phyloP scores from a whole-genome alignment of 2,888 invertebrate genomes.

The Phanerotoma sp. region DNA sequence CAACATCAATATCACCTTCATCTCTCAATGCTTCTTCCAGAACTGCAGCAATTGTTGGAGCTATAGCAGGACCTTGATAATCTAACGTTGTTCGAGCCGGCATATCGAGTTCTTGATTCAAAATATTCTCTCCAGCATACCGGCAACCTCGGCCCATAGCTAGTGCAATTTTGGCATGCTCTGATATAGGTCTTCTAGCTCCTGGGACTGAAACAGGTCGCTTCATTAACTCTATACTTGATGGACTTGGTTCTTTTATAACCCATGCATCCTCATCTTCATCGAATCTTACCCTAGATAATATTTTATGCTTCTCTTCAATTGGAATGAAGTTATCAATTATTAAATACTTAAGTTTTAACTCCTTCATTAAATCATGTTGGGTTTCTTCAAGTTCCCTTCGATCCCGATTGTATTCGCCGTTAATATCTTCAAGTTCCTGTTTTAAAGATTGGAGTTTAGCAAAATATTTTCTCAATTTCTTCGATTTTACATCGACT shows the following conservation, averaged over 20 bases:
- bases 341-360: conserved; percentile 84
- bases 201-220: conserved; percentile 68
- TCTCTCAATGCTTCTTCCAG: conserved; percentile 54
- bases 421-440: conserved; percentile 79
- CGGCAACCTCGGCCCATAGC: conserved; percentile 59
- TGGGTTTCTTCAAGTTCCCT: conserved; percentile 90
- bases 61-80: conserved; percentile 70
- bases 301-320: conserved; percentile 74
- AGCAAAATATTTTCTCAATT: conserved; percentile 85
- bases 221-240: conserved; percentile 56
- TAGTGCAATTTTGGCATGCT: conserved; percentile 62
- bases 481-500: conserved; percentile 94
- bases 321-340: conserved; percentile 89
- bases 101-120: conserved; percentile 74
- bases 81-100: conserved; percentile 75
- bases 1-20: conserved; percentile 55
- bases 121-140: conserved; percentile 68
- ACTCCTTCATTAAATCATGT: conserved; percentile 86
- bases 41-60: conserved; percentile 69
- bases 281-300: conserved; percentile 74
- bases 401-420: conserved; percentile 88
- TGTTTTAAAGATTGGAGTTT: conserved; percentile 75
- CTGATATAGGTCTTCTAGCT: conserved; percentile 66
- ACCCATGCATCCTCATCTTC: conserved; percentile 82
- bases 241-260: conserved; percentile 56